Percentiles rank a stretch among this genome's conserved stretches.
Conservation (phyloP, 2,797 vertebrate genomes). For the Spatula clypeata region DNA sequence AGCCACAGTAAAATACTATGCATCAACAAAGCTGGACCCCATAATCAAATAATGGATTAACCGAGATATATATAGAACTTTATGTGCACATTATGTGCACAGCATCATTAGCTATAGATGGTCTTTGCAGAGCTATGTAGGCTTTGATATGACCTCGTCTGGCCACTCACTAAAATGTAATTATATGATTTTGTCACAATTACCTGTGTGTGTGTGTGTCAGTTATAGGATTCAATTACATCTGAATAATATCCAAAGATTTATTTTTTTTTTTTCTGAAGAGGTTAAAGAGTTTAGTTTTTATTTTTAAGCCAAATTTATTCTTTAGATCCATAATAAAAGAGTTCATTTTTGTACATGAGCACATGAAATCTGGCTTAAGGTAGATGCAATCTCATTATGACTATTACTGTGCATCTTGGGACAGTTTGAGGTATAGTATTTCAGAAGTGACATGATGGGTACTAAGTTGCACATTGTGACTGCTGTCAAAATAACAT, state of each 20-base stretch:
- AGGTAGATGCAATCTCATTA: neutral
- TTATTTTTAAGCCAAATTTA: conserved; percentile 50
- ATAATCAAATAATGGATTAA: conserved; percentile 1
- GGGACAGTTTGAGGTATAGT: neutral
- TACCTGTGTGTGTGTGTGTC: neutral
- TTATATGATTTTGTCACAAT: neutral
- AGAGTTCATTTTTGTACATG: neutral
- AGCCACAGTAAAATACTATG: neutral
- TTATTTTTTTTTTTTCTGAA: conserved; percentile 24
- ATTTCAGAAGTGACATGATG: neutral
- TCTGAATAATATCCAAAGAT: conserved; percentile 18
- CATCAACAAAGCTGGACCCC: neutral
- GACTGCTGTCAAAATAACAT: neutral
- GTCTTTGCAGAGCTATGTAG: neutral
- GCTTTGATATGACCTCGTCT: neutral
- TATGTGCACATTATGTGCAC: neutral
- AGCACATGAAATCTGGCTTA: neutral
- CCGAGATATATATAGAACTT: neutral
- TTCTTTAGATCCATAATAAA: conserved; percentile 57
- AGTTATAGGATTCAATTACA: conserved; percentile 8
- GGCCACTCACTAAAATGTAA: neutral
- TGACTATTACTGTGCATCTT: neutral
- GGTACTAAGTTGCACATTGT: neutral
- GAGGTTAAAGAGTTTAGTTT: neutral
- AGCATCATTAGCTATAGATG: neutral